These are phyloP conservation scores for Cariama cristata DNA, from an alignment of 2,113 vertebrate species.

Conservation along the genomic window DNA sequence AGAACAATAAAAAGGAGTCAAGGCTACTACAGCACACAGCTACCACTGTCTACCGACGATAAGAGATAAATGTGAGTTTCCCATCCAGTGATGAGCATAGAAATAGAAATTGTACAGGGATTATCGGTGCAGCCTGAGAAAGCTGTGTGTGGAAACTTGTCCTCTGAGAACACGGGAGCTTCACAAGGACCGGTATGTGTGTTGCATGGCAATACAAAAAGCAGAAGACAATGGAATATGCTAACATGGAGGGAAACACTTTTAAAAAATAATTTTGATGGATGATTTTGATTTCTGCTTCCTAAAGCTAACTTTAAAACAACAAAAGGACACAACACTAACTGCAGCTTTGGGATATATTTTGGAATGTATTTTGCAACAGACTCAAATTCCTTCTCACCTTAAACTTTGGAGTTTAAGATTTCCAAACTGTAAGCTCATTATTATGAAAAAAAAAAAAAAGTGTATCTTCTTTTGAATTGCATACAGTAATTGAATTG, in stretches of 20 bases:
- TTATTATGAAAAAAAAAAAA: background rate
- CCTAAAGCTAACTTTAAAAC: background rate
- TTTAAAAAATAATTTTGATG: background rate
- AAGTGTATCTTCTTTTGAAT: background rate
- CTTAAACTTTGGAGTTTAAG: background rate
- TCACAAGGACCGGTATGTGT: background rate
- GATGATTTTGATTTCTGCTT: background rate
- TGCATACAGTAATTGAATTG: background rate
- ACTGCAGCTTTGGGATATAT: background rate
- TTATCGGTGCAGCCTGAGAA: rapidly evolving
- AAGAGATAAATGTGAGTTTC: background rate
- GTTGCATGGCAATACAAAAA: background rate
- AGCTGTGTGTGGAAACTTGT: rapidly evolving
- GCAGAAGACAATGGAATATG: background rate
- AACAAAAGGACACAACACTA: background rate
- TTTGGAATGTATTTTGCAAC: background rate
- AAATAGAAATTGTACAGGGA: background rate
- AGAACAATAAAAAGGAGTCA: background rate
- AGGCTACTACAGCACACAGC: background rate
- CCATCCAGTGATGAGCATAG: background rate
- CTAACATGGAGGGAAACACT: rapidly evolving
- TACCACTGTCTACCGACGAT: background rate
- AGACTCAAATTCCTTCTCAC: background rate
- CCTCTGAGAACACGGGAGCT: background rate
- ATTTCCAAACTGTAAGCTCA: background rate